Conservation (phyloP, 2,113 vertebrate species). For the Orycteropus afer region DNA sequence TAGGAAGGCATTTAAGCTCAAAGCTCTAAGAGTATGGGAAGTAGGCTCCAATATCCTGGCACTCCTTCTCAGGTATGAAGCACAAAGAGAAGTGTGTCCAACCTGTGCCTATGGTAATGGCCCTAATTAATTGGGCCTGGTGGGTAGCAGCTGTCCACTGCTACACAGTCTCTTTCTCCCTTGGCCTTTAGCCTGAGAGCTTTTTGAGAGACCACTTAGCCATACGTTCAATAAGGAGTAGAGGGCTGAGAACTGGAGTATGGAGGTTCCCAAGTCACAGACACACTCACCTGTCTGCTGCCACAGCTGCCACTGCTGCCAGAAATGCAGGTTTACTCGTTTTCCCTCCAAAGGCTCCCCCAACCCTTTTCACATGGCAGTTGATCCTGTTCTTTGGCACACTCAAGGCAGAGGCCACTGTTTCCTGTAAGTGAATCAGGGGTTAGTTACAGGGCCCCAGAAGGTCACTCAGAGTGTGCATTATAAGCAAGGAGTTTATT, state of each 20-base stretch:
- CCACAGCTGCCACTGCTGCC: slow-evolving; percentile 86
- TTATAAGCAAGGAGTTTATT: background rate
- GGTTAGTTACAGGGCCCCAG: background rate
- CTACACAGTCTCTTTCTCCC: background rate
- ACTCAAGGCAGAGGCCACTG: slow-evolving; percentile 83
- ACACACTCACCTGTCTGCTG: slow-evolving; percentile 87
- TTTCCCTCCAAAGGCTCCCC: slow-evolving; percentile 89
- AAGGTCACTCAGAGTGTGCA: background rate
- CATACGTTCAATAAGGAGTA: background rate
- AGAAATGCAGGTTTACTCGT: slow-evolving; percentile 85
- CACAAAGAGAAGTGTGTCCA: background rate
- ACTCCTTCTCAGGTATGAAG: background rate
- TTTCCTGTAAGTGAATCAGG: slow-evolving; percentile 72
- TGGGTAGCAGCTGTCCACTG: background rate
- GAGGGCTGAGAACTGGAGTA: background rate
- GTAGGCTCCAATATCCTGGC: background rate
- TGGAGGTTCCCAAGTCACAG: background rate
- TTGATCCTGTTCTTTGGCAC: slow-evolving; percentile 87
- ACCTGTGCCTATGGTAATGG: too few species aligned
- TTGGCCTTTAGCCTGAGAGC: too few species aligned
- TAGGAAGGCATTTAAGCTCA: background rate
- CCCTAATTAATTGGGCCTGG: background rate
- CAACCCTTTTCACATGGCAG: slow-evolving; percentile 85
- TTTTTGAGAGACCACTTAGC: too few species aligned
- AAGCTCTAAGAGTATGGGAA: background rate